Percentiles rank a stretch among this genome's conserved stretches.
Conservation (phyloP, 2,888 invertebrate species). For the Campopleginae sp. region DNA sequence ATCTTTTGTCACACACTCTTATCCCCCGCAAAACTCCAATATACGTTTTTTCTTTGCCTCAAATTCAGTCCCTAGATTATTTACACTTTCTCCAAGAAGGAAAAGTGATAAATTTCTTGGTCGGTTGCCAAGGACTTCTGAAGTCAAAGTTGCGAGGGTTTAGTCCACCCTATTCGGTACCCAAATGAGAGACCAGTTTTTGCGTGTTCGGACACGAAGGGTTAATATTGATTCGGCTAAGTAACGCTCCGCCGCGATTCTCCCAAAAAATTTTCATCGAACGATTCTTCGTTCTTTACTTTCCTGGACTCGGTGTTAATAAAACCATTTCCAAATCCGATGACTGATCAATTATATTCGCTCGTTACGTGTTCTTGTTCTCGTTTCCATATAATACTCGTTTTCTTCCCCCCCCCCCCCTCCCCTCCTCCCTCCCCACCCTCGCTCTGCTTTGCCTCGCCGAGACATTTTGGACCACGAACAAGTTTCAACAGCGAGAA, state of each 20-base stretch:
- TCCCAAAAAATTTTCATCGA: neutral
- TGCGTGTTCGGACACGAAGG: neutral
- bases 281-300: neutral
- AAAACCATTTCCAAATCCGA: neutral
- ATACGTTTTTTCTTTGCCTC: neutral
- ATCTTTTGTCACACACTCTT: neutral
- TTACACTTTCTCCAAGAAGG: neutral
- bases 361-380: constrained; percentile 14
- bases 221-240: neutral
- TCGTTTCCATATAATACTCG: constrained; percentile 24
- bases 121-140: neutral
- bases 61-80: neutral
- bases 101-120: neutral
- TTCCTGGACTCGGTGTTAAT: neutral
- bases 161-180: neutral
- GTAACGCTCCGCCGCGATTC: neutral
- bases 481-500: constrained; percentile 52
- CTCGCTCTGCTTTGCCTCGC: constrained; percentile 21
- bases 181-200: neutral
- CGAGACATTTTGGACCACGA: constrained; percentile 40
- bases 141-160: neutral
- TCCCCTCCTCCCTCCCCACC: constrained; percentile 17
- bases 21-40: neutral
- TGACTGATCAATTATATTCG: constrained; percentile 19
- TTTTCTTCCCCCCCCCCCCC: constrained; percentile 23